These are phyloP conservation scores for Caerostris extrusa DNA, from an alignment of 1,140 invertebrate species.

Conservation along the genomic window DNA sequence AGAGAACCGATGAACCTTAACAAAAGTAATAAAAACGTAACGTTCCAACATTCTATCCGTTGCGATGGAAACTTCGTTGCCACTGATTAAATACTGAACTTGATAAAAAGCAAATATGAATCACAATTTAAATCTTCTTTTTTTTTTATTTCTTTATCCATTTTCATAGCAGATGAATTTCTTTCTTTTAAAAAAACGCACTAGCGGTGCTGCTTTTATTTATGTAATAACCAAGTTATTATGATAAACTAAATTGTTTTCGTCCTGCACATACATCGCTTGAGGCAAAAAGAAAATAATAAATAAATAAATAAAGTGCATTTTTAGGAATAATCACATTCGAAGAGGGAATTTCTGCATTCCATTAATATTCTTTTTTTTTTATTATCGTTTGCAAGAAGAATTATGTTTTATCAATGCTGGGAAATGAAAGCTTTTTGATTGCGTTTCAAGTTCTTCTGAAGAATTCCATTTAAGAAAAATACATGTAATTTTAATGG, in stretches of 20 bases:
- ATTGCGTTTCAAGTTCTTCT: background rate
- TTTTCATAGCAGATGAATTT: background rate
- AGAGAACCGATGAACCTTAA: background rate
- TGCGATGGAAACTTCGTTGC: background rate
- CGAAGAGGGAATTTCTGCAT: background rate
- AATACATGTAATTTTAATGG: background rate
- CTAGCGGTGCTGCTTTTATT: background rate
- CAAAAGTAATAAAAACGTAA: no score
- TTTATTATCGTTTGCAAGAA: slow-evolving; percentile 13
- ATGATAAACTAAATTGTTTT: slow-evolving; percentile 48
- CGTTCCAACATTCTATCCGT: background rate
- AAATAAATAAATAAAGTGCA: no score
- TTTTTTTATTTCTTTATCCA: background rate
- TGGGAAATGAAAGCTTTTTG: background rate
- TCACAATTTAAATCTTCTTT: background rate
- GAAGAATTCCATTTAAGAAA: background rate
- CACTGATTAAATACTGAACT: slow-evolving; percentile 19
- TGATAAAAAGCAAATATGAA: slow-evolving; percentile 25
- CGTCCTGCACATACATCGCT: background rate
- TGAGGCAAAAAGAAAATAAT: background rate
- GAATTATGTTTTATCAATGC: background rate
- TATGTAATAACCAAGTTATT: slow-evolving; percentile 48
- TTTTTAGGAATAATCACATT: background rate
- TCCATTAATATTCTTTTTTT: slow-evolving; percentile 3
- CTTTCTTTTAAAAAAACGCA: background rate